Evolutionary conservation across 2,888 invertebrate species (phyloP).

Genomic region (Opisthograptis luteolata): DNA sequence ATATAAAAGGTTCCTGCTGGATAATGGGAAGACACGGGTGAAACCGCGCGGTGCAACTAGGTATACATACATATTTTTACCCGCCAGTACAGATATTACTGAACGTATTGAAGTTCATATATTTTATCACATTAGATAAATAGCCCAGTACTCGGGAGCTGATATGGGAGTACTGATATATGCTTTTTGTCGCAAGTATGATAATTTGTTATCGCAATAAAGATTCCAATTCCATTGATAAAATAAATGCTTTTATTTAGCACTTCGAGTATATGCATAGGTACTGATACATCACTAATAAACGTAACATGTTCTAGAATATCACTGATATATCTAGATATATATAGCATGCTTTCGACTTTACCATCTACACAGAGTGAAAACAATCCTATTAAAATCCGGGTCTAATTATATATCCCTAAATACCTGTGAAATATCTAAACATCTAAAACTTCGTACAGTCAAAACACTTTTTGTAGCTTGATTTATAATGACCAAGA

Average conservation of each 20-base stretch:
- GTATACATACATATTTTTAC: background rate
- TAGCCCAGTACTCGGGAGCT: conserved; percentile 1
- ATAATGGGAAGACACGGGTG: no score
- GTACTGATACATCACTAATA: background rate
- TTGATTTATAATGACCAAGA: no score
- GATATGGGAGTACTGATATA: conserved; percentile 18
- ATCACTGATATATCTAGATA: no score
- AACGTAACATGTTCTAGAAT: background rate
- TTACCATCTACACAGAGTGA: no score
- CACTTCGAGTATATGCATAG: background rate
- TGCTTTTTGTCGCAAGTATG: conserved; percentile 28
- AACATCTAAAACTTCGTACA: no score
- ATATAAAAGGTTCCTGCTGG: no score
- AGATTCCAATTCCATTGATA: conserved; percentile 39
- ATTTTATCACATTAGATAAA: conserved; percentile 12
- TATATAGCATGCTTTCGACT: no score
- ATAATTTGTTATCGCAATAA: conserved; percentile 24
- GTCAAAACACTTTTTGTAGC: no score
- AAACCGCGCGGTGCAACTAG: no score
- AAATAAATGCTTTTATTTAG: conserved; percentile 7
- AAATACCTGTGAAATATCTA: no score
- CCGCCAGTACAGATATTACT: conserved; percentile 9
- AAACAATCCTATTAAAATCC: no score
- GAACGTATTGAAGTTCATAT: conserved; percentile 45
- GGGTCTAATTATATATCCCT: no score